Evolutionary conservation across 30 jellyfish, hydroid and myxozoan species (phyloP).

Genomic region (Morbakka virulenta): DNA sequence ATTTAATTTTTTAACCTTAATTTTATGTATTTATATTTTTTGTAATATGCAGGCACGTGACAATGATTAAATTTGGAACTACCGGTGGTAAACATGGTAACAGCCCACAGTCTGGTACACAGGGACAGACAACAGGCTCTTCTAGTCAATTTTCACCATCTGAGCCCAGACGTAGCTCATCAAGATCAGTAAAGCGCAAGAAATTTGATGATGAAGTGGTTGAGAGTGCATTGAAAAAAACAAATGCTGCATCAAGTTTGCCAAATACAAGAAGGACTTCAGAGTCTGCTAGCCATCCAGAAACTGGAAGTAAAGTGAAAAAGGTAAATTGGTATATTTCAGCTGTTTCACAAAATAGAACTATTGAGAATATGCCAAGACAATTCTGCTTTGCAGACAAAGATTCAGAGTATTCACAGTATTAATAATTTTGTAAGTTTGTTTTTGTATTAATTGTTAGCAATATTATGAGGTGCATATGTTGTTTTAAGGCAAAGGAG

Average conservation of each 20-base stretch:
- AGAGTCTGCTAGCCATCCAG: slow-evolving; percentile 36
- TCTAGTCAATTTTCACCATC: background rate
- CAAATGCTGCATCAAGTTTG: slow-evolving; percentile 49
- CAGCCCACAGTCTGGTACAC: background rate
- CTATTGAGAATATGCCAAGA: too few species aligned
- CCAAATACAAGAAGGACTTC: slow-evolving; percentile 82
- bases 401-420: too few species aligned
- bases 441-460: too few species aligned
- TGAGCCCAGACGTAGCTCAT: slow-evolving; percentile 84
- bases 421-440: too few species aligned
- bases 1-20: too few species aligned
- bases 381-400: too few species aligned
- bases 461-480: too few species aligned
- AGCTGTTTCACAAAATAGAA: too few species aligned
- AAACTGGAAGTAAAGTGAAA: background rate
- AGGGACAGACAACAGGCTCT: background rate
- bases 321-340: background rate
- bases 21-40: too few species aligned
- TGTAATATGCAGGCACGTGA: too few species aligned
- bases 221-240: slow-evolving; percentile 58
- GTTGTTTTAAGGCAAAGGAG: too few species aligned
- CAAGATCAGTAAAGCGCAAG: slow-evolving; percentile 93
- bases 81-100: background rate
- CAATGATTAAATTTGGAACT: background rate
- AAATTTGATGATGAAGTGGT: slow-evolving; percentile 98